Percentiles rank a stretch among this genome's conserved stretches.
phyloP scores from a whole-genome alignment of 2,113 vertebrate species.

The Neofelis nebulosa region DNA sequence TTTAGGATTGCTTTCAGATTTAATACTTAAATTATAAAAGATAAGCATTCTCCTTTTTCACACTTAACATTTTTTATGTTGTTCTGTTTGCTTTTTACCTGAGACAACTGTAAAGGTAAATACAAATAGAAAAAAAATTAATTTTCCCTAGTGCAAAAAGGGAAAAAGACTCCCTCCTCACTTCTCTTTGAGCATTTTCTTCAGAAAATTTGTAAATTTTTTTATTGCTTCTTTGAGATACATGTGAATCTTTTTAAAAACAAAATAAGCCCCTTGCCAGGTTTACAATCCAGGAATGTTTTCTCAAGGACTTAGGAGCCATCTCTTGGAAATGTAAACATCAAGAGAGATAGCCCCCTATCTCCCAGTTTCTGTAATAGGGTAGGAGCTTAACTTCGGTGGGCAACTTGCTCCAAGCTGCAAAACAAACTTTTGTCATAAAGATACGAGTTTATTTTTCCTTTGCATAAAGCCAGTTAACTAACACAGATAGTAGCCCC shows the following conservation, averaged over 20 bases:
- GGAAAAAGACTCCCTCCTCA: not conserved
- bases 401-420: not conserved
- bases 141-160: not conserved
- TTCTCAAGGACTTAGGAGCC: not conserved
- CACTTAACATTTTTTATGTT: not conserved
- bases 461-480: not conserved
- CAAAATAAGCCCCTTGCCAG: not conserved
- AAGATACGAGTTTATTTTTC: not conserved
- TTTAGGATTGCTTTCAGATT: conserved; percentile 32
- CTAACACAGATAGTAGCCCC: not conserved
- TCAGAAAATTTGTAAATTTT: not conserved
- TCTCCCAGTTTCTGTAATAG: not conserved
- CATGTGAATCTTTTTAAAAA: conserved; percentile 22
- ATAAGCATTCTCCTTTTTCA: not conserved
- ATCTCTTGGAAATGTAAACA: not conserved
- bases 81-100: conserved; percentile 11
- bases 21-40: conserved; percentile 27
- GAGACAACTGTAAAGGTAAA: not conserved
- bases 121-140: not conserved
- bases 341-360: not conserved
- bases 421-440: not conserved
- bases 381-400: not conserved
- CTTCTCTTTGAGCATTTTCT: not conserved
- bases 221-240: not conserved
- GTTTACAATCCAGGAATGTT: not conserved